Conservation (phyloP, 37 sponge, comb jelly and placozoan genomes). For the Spongia lamella region DNA sequence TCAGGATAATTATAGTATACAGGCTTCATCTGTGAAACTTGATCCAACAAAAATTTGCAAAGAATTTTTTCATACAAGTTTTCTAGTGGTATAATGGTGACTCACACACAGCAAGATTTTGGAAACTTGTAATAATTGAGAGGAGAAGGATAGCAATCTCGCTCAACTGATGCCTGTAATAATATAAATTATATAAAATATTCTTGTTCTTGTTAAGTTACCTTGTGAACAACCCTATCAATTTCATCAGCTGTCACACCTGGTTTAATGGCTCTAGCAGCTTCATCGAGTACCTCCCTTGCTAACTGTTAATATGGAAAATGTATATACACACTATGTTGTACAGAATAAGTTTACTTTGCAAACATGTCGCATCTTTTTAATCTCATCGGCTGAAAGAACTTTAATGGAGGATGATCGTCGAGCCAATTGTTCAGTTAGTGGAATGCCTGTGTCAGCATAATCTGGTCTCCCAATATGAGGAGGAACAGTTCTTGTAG, state of each 20-base stretch:
- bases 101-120: conserved; percentile 95
- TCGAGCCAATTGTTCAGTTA: conserved; percentile 71
- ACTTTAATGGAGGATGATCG: conserved; percentile 50
- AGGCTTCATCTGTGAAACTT: no score
- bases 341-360: conserved; percentile 44
- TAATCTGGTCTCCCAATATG: conserved; percentile 80
- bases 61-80: no score
- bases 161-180: conserved; percentile 74
- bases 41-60: no score
- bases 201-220: not conserved
- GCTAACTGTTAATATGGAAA: conserved; percentile 48
- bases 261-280: conserved; percentile 51
- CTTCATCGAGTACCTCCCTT: conserved; percentile 88
- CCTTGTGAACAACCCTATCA: conserved; percentile 87
- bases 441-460: conserved; percentile 76
- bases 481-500: conserved; percentile 51
- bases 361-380: conserved; percentile 66
- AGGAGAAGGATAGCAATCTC: conserved; percentile 95
- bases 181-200: not conserved
- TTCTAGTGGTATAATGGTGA: no score
- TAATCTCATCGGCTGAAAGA: conserved; percentile 72
- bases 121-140: conserved; percentile 92
- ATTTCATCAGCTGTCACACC: conserved; percentile 90
- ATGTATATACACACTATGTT: not conserved
- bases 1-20: no score